These are phyloP conservation scores for Miichthys miiuy DNA, from an alignment of 2,797 vertebrate genomes.

Conservation along the genomic window DNA sequence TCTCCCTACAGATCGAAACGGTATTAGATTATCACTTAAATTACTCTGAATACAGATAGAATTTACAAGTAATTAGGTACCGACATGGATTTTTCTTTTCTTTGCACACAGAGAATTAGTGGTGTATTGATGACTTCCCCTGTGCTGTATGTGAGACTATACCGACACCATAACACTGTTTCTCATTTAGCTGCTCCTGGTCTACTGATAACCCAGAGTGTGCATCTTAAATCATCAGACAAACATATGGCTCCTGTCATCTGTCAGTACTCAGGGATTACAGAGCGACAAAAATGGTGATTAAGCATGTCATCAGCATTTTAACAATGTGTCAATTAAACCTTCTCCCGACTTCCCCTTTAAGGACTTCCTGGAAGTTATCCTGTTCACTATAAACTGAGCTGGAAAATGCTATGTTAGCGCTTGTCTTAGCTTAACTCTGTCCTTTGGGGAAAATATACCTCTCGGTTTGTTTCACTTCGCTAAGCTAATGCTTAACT, in stretches of 20 bases:
- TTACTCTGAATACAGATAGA: slow-evolving; percentile 14
- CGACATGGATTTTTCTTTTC: slow-evolving; percentile 4
- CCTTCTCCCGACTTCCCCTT: slow-evolving; percentile 21
- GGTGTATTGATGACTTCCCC: slow-evolving; percentile 6
- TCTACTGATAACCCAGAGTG: slow-evolving; percentile 42
- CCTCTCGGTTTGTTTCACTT: slow-evolving; percentile 66
- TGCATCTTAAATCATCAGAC: slow-evolving; percentile 50
- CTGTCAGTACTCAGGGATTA: slow-evolving; percentile 47
- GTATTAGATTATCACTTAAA: slow-evolving; percentile 27
- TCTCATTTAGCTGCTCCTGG: slow-evolving; percentile 21
- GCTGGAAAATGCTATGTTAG: slow-evolving; percentile 52
- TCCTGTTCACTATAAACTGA: slow-evolving; percentile 31
- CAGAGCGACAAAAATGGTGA: slow-evolving; percentile 63
- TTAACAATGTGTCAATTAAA: slow-evolving; percentile 64
- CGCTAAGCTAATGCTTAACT: slow-evolving; percentile 74
- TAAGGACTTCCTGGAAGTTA: slow-evolving; percentile 49
- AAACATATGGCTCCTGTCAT: slow-evolving; percentile 74
- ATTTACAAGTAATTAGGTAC: slow-evolving; percentile 20
- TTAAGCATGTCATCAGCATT: slow-evolving; percentile 71
- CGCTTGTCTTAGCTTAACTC: slow-evolving; percentile 44
- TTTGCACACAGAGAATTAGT: background rate
- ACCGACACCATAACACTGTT: background rate
- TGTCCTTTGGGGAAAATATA: slow-evolving; percentile 64
- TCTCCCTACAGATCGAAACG: slow-evolving; percentile 31
- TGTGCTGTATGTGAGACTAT: slow-evolving; percentile 4